A percentile compares a stretch with the other conserved stretches of the same genome.
Evolutionary conservation across 2,113 vertebrate species (phyloP).

Genomic region (Phrynosoma blainvillii): DNA sequence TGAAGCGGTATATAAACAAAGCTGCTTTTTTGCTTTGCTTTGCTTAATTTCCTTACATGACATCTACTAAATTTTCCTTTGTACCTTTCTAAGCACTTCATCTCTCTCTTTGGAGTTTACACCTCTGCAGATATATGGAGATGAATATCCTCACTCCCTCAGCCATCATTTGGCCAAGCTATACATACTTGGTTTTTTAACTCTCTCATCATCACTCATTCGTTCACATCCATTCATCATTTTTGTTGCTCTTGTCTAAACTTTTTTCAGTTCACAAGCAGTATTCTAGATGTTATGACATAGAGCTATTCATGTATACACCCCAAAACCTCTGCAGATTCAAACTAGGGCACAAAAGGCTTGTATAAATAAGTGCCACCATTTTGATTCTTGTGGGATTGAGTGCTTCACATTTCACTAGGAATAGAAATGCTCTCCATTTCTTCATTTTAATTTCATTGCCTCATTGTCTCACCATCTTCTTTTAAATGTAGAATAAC

Average conservation of each 20-base stretch:
- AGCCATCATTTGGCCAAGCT: slow-evolving; percentile 48
- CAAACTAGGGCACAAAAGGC: not conserved
- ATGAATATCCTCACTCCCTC: slow-evolving; percentile 50
- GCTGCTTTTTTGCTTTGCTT: slow-evolving; percentile 30
- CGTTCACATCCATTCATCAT: slow-evolving; percentile 43
- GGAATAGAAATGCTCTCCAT: not conserved
- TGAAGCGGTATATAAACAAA: too few relatives aligned
- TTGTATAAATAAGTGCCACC: not conserved
- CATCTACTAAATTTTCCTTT: slow-evolving; percentile 67
- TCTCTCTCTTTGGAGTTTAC: slow-evolving; percentile 60
- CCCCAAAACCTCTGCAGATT: not conserved
- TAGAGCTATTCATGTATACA: not conserved
- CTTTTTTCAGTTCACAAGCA: slow-evolving; percentile 26
- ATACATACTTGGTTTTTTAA: slow-evolving; percentile 53
- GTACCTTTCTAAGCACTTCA: slow-evolving; percentile 59
- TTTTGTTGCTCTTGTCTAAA: slow-evolving; percentile 58
- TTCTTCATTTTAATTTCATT: not conserved
- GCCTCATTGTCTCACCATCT: not conserved
- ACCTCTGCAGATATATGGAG: slow-evolving; percentile 53
- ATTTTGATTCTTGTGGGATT: not conserved
- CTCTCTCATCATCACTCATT: slow-evolving; percentile 56
- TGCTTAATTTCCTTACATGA: slow-evolving; percentile 60
- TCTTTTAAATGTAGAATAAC: not conserved
- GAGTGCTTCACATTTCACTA: not conserved
- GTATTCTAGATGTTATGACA: slow-evolving; percentile 19